Base-by-base conservation (phyloP, 2,797 vertebrate genomes). In the Esox lucius region DNA sequence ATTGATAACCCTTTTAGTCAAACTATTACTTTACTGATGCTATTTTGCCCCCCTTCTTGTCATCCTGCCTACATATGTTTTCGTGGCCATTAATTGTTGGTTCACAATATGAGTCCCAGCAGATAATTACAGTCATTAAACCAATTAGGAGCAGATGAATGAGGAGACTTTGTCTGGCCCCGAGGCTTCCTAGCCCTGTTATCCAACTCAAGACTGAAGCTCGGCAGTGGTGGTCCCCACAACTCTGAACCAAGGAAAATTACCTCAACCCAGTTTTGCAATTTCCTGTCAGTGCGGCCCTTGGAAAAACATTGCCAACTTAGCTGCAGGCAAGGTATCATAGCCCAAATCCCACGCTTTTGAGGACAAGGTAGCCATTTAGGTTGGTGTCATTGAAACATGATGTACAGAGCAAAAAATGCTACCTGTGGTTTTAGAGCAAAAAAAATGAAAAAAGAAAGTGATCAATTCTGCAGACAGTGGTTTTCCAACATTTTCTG, bases 91-190 rank as follows among this genome's bases (percentile, higher is more conserved):
- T 94, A 93, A 94, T 94, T 90, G 88, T 91, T 87, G 89, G 81
- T 85, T 90, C 91, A 87, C 91, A 92, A 91, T 87, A 89, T 87
- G 92, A 91, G 93, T 91, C 92, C 90, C 92, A 91, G 92, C 87
- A 93, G 92, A 94, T 94, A 95, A 95, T 95, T 91, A 93, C 82
- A 74, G 89, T 92, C 93, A 94, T 94, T 95, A 94, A 93, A 92
- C 87, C 92, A 94, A 94, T 94, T 94, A 93, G 89, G 88, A 87
- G 88, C 91, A 90, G 90, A 93, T 92, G 91, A 92, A 90, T 88
- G 78, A 56, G 86, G 83, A 91, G 89, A 88, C 85, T 90, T 79
- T 87, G 85, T 87, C 82, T 78, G 84, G 85, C 89, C 93, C 89
- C 0, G 75, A 86, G 91, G 92, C 90, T 82, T 87, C 88, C 72